Evolutionary conservation across 2,113 vertebrate species (phyloP).

Genomic region (Corythaixoides concolor): DNA sequence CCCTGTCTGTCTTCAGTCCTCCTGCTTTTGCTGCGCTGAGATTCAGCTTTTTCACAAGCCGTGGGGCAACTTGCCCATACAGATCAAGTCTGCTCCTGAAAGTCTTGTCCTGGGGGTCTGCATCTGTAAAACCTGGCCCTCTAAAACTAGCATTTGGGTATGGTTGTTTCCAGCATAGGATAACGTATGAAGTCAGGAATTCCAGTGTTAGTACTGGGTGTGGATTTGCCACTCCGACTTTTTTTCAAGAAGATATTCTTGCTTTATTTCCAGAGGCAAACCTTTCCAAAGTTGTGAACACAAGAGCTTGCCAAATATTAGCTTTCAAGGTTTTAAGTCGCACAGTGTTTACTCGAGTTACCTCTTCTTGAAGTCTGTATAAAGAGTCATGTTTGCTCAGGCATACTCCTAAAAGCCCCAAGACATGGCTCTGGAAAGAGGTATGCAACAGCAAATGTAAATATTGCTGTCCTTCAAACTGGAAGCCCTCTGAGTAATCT

Average conservation of each 20-base stretch:
- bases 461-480: slow-evolving; percentile 36
- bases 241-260: slow-evolving; percentile 57
- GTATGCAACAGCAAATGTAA: slow-evolving; percentile 65
- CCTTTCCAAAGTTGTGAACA: slow-evolving; percentile 70
- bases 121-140: slow-evolving; percentile 43
- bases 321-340: slow-evolving; percentile 70
- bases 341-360: slow-evolving; percentile 61
- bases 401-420: slow-evolving; percentile 50
- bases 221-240: not conserved
- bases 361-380: slow-evolving; percentile 63
- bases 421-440: slow-evolving; percentile 50
- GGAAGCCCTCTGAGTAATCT: slow-evolving; percentile 7
- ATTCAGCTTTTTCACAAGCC: not conserved
- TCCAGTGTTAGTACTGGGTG: not conserved
- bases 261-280: slow-evolving; percentile 68
- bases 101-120: slow-evolving; percentile 39
- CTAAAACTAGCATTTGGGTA: not conserved
- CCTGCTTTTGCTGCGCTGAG: not conserved
- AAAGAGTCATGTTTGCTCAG: slow-evolving; percentile 71
- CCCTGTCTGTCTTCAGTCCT: not conserved
- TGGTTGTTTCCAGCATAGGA: not conserved
- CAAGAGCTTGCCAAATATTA: slow-evolving; percentile 76
- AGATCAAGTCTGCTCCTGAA: not conserved
- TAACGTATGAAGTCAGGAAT: slow-evolving; percentile 20
- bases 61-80: not conserved